Evolutionary conservation across 1,140 invertebrate species (phyloP).

Genomic region (Amphibalanus amphitrite): DNA sequence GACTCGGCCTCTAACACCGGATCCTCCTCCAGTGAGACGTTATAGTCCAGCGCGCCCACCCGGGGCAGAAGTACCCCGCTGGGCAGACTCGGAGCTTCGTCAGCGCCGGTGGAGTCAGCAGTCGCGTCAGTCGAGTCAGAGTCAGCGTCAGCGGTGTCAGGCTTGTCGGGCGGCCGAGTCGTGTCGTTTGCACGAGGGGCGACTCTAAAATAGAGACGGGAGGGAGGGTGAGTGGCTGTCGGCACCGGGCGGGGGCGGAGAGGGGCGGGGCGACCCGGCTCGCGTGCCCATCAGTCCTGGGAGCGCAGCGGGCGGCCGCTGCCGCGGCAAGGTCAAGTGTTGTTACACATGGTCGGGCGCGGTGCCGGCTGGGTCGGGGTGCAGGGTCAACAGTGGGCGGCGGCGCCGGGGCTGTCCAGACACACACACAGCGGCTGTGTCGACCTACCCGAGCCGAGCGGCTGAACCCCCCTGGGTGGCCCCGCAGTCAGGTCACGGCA

Average conservation of each 20-base stretch:
- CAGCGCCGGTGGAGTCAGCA: background rate
- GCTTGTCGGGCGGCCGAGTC: background rate
- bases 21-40: background rate
- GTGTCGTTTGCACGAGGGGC: background rate
- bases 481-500: too few relatives aligned
- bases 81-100: background rate
- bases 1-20: background rate
- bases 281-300: background rate
- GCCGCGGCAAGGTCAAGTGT: background rate
- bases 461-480: too few relatives aligned
- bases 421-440: too few relatives aligned
- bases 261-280: too few relatives aligned
- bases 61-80: background rate
- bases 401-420: background rate
- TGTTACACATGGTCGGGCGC: background rate
- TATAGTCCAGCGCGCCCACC: background rate
- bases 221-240: background rate
- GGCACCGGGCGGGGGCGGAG: too few relatives aligned
- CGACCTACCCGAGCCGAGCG: too few relatives aligned
- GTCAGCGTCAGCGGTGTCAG: background rate
- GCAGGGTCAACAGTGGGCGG: background rate
- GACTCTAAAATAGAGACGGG: background rate
- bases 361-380: too few relatives aligned
- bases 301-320: too few relatives aligned
- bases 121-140: background rate